These are phyloP conservation scores for Silurus meridionalis DNA, from an alignment of 2,113 vertebrate genomes.

Conservation along the genomic window DNA sequence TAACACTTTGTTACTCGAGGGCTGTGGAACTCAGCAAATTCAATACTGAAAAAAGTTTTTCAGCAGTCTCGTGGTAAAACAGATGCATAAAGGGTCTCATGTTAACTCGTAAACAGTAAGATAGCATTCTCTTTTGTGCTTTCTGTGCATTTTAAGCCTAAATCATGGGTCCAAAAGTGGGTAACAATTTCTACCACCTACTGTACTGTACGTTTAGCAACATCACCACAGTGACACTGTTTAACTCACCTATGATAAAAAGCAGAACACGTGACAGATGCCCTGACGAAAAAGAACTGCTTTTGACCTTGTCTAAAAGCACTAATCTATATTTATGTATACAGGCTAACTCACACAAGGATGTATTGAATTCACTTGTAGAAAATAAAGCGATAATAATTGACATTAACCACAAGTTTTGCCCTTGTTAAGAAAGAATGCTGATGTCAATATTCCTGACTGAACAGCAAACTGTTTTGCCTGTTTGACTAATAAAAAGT, in stretches of 20 bases:
- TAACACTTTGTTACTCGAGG: too few species aligned
- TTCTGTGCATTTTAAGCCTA: too few species aligned
- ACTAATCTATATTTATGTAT: constrained; percentile 50
- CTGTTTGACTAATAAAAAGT: constrained; percentile 52
- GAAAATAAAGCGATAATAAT: constrained; percentile 49
- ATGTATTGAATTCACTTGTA: constrained; percentile 48
- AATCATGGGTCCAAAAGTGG: too few species aligned
- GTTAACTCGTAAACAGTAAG: too few species aligned
- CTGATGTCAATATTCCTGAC: constrained; percentile 56
- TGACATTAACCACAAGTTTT: constrained; percentile 52
- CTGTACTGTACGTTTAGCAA: constrained; percentile 5
- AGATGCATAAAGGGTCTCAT: too few species aligned
- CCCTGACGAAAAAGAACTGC: constrained; percentile 47
- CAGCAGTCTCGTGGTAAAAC: too few species aligned
- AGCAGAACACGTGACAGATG: constrained; percentile 32
- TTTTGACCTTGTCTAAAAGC: constrained; percentile 39
- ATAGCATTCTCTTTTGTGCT: too few species aligned
- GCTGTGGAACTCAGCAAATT: too few species aligned
- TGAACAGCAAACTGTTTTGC: constrained; percentile 56
- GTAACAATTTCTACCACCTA: too few species aligned
- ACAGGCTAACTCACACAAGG: constrained; percentile 43
- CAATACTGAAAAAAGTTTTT: too few species aligned
- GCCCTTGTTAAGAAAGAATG: constrained; percentile 51
- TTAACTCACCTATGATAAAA: constrained; percentile 1
- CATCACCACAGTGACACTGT: constrained; percentile 44